Base-by-base conservation (phyloP, 2,113 vertebrate genomes). In the Microtus oregoni region DNA sequence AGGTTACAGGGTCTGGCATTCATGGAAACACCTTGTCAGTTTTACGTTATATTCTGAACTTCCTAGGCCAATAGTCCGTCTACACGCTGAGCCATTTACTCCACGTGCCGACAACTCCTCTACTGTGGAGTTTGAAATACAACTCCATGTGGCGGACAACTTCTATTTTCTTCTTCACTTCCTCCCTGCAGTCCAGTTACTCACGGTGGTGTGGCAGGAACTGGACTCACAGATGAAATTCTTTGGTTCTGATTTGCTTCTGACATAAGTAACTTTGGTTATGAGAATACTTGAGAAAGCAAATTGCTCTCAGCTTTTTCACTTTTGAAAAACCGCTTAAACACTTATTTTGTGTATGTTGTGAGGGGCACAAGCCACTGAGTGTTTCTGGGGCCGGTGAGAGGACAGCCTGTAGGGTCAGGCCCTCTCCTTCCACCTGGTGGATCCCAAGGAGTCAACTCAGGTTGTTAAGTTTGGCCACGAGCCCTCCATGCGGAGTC, bases 11-110 rank as follows among this genome's bases (percentile, higher is more conserved):
- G 44, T 92, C 47, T 72, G 93, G 50, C 94, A 93, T 75, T 92
- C 95, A 93, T 26, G 95, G 87, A 94, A 95, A 89, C 73, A 78
- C 93, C 79, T 96, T 88, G 94, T 38, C 4, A 22, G 90, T 81
- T 68, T 87, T 47, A 96, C 7, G 89, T 86, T 91, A 94, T 47
- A 96, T 94, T 91, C 78, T 89, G 35, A 68, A 93, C 79, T 79
- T 96, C 58, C 35, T 61, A 77, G 63, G 79, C 55, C 65, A 85
- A 9, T 4, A 55, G 61, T 35, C 7, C 50, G 65, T 35, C 58
- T 47, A 61, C 26, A 87, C 1, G 24, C 63, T 47, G 38, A 72
- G 52, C 47, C 68, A 83, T 67, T 52, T 19, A 89, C 55, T n/a
- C 86, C 50, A 24, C 75, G 41, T 77, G 85, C 94, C 61, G 41